Evolutionary conservation across 2,888 invertebrate genomes (phyloP), one percentile per base, ranked within the genome.

Genomic region (Drosophila kambysellisi): DNA sequence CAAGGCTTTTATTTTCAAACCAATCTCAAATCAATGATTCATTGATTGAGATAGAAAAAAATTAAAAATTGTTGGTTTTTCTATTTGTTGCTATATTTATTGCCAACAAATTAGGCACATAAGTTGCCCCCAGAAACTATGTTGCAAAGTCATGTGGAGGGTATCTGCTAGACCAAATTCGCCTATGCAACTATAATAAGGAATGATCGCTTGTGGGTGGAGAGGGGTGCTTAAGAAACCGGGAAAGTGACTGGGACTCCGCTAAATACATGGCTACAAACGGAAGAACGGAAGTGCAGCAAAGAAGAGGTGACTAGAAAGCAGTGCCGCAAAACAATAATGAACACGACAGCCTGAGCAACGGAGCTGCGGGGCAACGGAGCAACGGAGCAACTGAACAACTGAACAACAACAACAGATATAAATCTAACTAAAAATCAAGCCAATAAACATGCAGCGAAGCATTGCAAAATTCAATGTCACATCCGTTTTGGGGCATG

Each of bases 401-500:
- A n/a, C n/a, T n/a, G n/a, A 54, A 52, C 56, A 60, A 46, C 25
- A n/a, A 8, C 33, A 72, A 50, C 43, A 46, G 46, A 33, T 48
- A 20, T 39, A 68, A 46, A 30, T 52, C 32, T 25, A 67, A 35
- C 46, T 17, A 25, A 25, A 50, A 52, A 50, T 39, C n/a, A 33
- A 52, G 52, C n/a, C 46, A 63, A 41, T 56, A 67, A 61, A 70
- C 58, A 69, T 41, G 57, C 46, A n/a, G 50, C 60, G 33, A 37
- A 48, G 30, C 33, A 70, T 53, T 54, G 63, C 64, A 39, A 69
- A 68, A 69, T 74, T 67, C 80, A 71, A 80, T 81, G 65, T 53
- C 59, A 88, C 81, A 81, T 84, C 84, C 84, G 83, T 88, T 84
- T 81, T 70, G 81, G 79, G 84, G 70, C 78, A 78, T 74, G 73